phyloP scores from a whole-genome alignment of 2,888 invertebrate genomes.

The Proisotoma minuta region DNA sequence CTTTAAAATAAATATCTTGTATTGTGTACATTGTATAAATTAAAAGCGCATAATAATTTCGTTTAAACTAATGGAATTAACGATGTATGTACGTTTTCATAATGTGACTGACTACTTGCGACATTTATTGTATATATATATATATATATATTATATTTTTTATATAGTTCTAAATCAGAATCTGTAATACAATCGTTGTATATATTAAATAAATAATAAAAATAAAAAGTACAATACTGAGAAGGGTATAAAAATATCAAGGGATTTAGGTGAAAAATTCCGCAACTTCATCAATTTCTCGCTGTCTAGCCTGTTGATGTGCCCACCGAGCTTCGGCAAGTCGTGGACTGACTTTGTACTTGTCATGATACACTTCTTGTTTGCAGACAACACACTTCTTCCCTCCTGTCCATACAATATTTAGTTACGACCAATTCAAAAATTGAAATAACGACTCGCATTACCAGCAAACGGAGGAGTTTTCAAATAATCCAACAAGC shows the following conservation, averaged over 20 bases:
- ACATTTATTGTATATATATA: too few relatives aligned
- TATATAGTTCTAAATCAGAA: too few relatives aligned
- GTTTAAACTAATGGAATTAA: too few relatives aligned
- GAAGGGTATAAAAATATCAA: not conserved
- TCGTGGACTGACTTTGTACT: conserved; percentile 65
- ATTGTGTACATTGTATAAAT: too few relatives aligned
- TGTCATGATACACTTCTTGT: conserved; percentile 65
- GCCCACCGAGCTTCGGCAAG: conserved; percentile 71
- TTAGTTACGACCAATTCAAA: not conserved
- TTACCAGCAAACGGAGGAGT: conserved; percentile 66
- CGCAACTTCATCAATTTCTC: conserved; percentile 69
- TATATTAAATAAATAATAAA: not conserved
- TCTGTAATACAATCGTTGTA: too few relatives aligned
- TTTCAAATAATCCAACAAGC: conserved; percentile 64
- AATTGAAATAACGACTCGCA: not conserved
- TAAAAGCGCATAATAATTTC: too few relatives aligned
- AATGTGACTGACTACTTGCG: too few relatives aligned
- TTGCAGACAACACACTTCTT: conserved; percentile 65
- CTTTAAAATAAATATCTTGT: too few relatives aligned
- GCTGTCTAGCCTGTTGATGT: conserved; percentile 67
- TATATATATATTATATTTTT: too few relatives aligned
- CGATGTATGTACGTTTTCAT: too few relatives aligned
- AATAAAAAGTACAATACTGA: too few relatives aligned
- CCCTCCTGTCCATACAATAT: conserved; percentile 54
- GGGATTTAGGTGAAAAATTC: conserved; percentile 58